phyloP scores from a whole-genome alignment of 2,113 vertebrate species.

The Psittacara wagleri region DNA sequence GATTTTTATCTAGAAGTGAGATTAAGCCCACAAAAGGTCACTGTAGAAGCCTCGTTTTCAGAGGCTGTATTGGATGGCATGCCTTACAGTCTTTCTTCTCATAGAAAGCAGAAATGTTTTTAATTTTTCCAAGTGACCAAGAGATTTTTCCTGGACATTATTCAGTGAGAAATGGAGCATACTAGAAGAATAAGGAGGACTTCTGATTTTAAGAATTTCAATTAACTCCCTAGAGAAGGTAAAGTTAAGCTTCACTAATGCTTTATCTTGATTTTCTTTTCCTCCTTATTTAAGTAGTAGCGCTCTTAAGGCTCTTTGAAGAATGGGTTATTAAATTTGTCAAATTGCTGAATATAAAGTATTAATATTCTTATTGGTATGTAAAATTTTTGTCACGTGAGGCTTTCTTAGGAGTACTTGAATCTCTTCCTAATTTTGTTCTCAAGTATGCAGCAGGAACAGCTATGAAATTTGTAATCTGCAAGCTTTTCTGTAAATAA shows the following conservation, averaged over 20 bases:
- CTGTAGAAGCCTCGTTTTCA: neutral
- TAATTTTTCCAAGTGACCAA: neutral
- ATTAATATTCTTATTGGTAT: neutral
- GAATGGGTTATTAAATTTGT: neutral
- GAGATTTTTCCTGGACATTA: neutral
- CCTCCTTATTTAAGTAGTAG: neutral
- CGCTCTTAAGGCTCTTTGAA: neutral
- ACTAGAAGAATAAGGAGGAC: neutral
- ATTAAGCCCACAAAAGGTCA: neutral
- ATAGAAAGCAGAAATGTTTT: neutral
- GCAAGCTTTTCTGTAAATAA: neutral
- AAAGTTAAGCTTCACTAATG: neutral
- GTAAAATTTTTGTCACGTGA: neutral
- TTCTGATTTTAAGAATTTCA: neutral
- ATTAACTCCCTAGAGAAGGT: neutral
- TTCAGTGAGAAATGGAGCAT: neutral
- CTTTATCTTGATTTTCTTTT: neutral
- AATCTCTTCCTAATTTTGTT: neutral
- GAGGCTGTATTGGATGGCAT: neutral
- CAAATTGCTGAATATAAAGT: neutral
- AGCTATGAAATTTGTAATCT: neutral
- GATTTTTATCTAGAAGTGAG: neutral
- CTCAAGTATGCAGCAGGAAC: neutral
- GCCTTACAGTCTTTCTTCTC: neutral
- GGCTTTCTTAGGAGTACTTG: neutral